Evolutionary conservation across 2,888 invertebrate genomes (phyloP), one percentile per base, ranked within the genome.

Genomic region (Hydroisotoma schaefferi): DNA sequence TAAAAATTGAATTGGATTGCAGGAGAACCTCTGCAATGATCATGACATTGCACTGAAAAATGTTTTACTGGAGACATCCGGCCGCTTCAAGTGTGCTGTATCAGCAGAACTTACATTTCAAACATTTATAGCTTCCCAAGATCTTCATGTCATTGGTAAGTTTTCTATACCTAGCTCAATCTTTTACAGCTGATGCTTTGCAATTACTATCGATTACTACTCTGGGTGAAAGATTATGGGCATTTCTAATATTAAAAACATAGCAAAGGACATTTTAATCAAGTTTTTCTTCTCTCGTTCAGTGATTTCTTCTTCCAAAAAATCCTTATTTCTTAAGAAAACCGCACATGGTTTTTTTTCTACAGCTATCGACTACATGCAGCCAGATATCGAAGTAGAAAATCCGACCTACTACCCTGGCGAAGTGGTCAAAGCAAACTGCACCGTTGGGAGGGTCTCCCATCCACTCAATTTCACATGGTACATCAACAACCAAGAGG

Each of bases 401-500:
- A 62, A 68, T 44, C 51, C 60, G 57, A 61, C 51, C 37, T 69
- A 69, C 59, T 63, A 65, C 47, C 63, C 65, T 1, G 65, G 65
- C 8, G 67, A 68, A 22, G 51, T 29, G 43, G 67, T 58, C 28
- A 27, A 59, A 10, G 67, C 63, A 15, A 68, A 65, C 29, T 68
- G 67, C 43, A 54, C 63, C 28, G 29, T 68, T 15, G 67, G 65
- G 54, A 55, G 53, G 33, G 63, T 62, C 18, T 65, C 49, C 28
- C 65, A 62, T 12, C 33, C 61, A 6, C 60, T 61, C 18, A 65
- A 68, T 48, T 57, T 68, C 51, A 68, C 67, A 15, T 68, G 67
- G 67, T 68, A 61, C 40, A 65, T 68, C 55, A 68, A 68, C 46
- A 65, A 61, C 22, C 52, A 65, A 49, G 56, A 61, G 65, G 67